Conservation (phyloP, 2,797 vertebrate species). For the Mastacembelus armatus region DNA sequence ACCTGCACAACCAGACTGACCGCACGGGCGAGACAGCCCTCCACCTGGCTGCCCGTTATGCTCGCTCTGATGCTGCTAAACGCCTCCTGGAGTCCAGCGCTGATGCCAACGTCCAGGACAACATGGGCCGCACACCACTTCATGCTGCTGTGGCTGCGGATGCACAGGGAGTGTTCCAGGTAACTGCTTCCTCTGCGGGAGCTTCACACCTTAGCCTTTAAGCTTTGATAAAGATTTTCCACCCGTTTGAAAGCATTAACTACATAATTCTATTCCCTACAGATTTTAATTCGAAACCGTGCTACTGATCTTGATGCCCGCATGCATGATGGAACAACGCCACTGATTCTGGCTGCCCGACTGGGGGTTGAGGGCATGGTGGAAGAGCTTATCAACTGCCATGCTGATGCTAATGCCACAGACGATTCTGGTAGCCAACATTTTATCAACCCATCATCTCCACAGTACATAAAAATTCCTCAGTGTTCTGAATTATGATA, state of each 20-base stretch:
- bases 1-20: slow-evolving; percentile 97
- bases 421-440: slow-evolving; percentile 91
- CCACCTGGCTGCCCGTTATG: slow-evolving; percentile 95
- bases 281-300: slow-evolving; percentile 98
- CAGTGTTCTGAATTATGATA: slow-evolving; percentile 16
- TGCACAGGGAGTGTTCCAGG: slow-evolving; percentile 98
- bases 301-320: slow-evolving; percentile 97
- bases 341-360: slow-evolving; percentile 93
- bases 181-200: slow-evolving; percentile 46
- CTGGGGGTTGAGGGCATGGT: slow-evolving; percentile 98
- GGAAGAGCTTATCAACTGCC: slow-evolving; percentile 97
- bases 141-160: slow-evolving; percentile 96
- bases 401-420: slow-evolving; percentile 94
- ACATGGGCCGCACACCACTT: slow-evolving; percentile 96
- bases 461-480: background rate
- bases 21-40: slow-evolving; percentile 96
- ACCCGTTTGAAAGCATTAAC: background rate
- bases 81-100: slow-evolving; percentile 97
- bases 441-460: slow-evolving; percentile 33
- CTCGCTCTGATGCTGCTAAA: slow-evolving; percentile 96
- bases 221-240: background rate
- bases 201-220: background rate
- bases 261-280: slow-evolving; percentile 37
- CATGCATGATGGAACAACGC: slow-evolving; percentile 97
- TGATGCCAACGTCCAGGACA: slow-evolving; percentile 96